Evolutionary conservation across 2,113 vertebrate species (phyloP), one percentile per base, ranked within the genome.

Genomic region (Calonectris borealis): DNA sequence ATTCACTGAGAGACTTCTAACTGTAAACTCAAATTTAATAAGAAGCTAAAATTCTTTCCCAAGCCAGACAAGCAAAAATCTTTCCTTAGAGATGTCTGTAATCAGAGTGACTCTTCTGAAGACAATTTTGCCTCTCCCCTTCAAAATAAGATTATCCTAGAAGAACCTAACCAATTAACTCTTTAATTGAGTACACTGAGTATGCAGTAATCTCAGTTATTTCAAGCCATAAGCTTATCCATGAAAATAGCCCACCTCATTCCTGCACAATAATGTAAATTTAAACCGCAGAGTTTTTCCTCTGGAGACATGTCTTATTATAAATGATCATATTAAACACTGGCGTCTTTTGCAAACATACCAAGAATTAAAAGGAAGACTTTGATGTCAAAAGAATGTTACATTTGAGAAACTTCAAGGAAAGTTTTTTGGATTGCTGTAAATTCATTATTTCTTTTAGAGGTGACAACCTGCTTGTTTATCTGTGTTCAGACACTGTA

Each of bases 91-190:
- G 94, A 91, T 73, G 66, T 21, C 73, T 90, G 51, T 77, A 90
- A 96, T 86, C 65, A 95, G 51, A 77, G 66, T 38, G 62, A 77
- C 48, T 93, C 71, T 76, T 81, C 32, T 70, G 38, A 94, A 95
- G 93, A 83, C n/a, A 80, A 77, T 94, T 94, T 91, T 66, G 54
- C 54, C 57, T 89, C 77, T 94, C 52, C 69, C 68, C 31, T 93
- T 68, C 78, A 70, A 92, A 94, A 93, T 55, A 73, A 76, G 66
- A 93, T 91, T 91, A 93, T 77, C 70, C 58, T 86, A 77, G 69
- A 93, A 83, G 62, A 86, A 69, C 51, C 38, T 49, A 89, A 44
- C 46, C 82, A 93, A 96, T 95, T 91, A 93, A 91, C 89, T 91
- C 48, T 89, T 91, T 72, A 91, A 95, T 38, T 80, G 84, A 88